phyloP scores from a whole-genome alignment of 2,113 vertebrate genomes.

The Hirundichthys speculiger region DNA sequence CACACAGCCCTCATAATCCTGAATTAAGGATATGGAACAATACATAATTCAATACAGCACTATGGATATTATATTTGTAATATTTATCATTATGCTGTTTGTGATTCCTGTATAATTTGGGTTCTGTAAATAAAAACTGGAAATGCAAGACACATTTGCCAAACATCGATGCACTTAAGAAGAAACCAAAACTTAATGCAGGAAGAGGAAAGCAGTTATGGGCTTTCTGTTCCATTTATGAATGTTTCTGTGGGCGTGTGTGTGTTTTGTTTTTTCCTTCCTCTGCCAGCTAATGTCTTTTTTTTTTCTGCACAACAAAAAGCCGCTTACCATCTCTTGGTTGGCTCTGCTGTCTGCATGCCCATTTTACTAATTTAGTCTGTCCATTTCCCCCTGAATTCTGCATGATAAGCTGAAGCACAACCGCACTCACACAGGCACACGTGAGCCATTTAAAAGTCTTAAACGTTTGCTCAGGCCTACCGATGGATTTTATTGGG shows the following conservation, averaged over 20 bases:
- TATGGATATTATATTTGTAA: not conserved
- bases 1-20: not conserved
- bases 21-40: not conserved
- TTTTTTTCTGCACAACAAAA: conserved; percentile 39
- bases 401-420: conserved; percentile 41
- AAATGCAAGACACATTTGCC: conserved; percentile 4
- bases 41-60: not conserved
- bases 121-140: not conserved
- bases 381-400: conserved; percentile 56
- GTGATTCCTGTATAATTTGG: not conserved
- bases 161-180: not conserved
- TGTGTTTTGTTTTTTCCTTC: conserved; percentile 16
- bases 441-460: no score
- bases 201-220: conserved; percentile 21
- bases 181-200: not conserved
- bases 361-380: conserved; percentile 34
- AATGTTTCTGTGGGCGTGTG: conserved; percentile 1
- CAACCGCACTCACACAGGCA: conserved; percentile 37
- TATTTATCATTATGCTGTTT: not conserved
- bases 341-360: conserved; percentile 30
- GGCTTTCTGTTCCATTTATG: conserved; percentile 7
- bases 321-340: conserved; percentile 54
- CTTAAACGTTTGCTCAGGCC: no score
- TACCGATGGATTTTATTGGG: not conserved
- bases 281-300: not conserved